Base-by-base conservation (phyloP, 2,113 vertebrate genomes). In the Platysteira castanea region DNA sequence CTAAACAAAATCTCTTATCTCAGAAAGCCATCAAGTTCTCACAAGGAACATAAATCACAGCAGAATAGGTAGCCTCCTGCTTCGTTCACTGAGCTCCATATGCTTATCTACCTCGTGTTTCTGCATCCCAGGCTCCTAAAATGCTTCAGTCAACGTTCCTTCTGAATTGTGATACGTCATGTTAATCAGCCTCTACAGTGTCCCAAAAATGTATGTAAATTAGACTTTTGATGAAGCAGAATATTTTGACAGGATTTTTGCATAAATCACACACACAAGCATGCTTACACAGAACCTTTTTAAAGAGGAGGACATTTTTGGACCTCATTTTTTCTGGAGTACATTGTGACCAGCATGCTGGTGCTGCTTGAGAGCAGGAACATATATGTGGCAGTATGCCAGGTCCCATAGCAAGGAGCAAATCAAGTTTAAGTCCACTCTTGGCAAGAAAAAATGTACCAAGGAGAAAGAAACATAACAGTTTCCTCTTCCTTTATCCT, bases 131-230 rank as follows among this genome's bases (percentile, higher is more conserved):
- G 46, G 35, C 73, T 96, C 41, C 90, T 84, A 73, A 96, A 96
- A 95, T 17, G 80, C 85, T 83, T 78, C 64, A 97, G 79, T 95
- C 92, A 97, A 93, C 87, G 87, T 95, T 97, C 67, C 69, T 82
- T 95, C 64, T 92, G 76, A 97, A 97, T 96, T 95, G 87, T 15
- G 30, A 94, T 95, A 60, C 17, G 57, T 97, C 95, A 74, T 21
- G 44, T 96, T 97, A 96, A 97, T 97, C 95, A 97, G 87, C 87
- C 82, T 84, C 84, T 83, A 94, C 87, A 95, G 80, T 96, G 78
- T 95, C 91, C 84, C 91, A 92, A 95, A 97, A 97, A 96, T 95
- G 31, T 80, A 97, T 97, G 96, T 82, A 97, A 97, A 97, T 98
- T 92, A 96, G 56, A 87, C 78, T 97, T 98, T 93, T 97, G 95